These are phyloP conservation scores for Linnaemya tessellans DNA, from an alignment of 2,888 invertebrate genomes.

Conservation along the genomic window DNA sequence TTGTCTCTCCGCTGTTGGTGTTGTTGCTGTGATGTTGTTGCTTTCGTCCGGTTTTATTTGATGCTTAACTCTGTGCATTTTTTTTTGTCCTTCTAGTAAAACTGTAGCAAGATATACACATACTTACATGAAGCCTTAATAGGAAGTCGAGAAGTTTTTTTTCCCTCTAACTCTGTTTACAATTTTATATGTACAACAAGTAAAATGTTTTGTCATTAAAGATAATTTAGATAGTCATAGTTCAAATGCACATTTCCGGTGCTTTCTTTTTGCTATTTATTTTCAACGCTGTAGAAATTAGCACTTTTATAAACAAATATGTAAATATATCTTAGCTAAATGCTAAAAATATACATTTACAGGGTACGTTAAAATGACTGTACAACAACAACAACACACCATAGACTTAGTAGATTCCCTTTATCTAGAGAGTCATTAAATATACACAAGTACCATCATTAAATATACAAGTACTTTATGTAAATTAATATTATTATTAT, in stretches of 20 bases:
- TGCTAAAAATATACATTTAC: conserved; percentile 5
- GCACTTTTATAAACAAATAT: conserved; percentile 2
- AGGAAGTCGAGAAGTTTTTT: conserved; percentile 6
- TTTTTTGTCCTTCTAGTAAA: neutral
- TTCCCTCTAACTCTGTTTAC: conserved; percentile 1
- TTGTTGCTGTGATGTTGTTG: conserved; percentile 1
- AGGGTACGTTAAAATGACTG: too few relatives aligned
- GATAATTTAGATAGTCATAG: conserved; percentile 80
- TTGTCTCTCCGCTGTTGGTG: neutral
- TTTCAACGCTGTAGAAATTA: conserved; percentile 28
- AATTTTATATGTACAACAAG: conserved; percentile 39
- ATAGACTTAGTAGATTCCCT: neutral
- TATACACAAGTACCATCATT: neutral
- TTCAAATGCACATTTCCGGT: conserved; percentile 79
- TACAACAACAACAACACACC: neutral
- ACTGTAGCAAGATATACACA: neutral
- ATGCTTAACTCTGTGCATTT: conserved; percentile 28
- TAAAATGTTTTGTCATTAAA: conserved; percentile 76
- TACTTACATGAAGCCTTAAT: neutral
- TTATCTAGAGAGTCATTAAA: conserved; percentile 2
- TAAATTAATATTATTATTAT: neutral
- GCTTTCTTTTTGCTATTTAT: conserved; percentile 25
- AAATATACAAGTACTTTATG: neutral
- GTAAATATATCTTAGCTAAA: neutral
- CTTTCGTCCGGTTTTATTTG: neutral